Evolutionary conservation across 2,113 vertebrate species (phyloP).

Genomic region (Mellivora capensis): DNA sequence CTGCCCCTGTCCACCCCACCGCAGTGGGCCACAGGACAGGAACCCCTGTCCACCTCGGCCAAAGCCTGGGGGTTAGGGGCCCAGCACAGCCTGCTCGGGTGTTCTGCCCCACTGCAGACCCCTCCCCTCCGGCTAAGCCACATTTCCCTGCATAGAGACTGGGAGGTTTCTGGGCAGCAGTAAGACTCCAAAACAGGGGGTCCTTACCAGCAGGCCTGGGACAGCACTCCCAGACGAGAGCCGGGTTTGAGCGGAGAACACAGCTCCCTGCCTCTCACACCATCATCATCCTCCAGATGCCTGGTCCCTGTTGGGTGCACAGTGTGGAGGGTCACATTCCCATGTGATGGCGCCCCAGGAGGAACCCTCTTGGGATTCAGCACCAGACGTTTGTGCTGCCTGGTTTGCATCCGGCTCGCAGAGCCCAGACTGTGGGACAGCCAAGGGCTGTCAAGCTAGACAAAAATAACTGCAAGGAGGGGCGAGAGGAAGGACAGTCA

Average conservation of each 20-base stretch:
- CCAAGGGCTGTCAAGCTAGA: slow-evolving; percentile 49
- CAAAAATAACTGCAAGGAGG: slow-evolving; percentile 59
- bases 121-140: not conserved
- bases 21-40: not conserved
- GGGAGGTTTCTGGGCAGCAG: not conserved
- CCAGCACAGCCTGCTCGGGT: not conserved
- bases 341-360: not conserved
- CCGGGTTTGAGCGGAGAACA: not conserved
- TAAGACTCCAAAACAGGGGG: not conserved
- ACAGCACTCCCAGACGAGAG: not conserved
- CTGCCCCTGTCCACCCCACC: not conserved
- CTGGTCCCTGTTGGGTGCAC: not conserved
- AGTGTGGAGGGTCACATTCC: not conserved
- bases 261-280: not conserved
- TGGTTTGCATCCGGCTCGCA: slow-evolving; percentile 45
- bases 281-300: not conserved
- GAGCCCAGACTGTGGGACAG: slow-evolving; percentile 52
- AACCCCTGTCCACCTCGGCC: not conserved
- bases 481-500: not conserved
- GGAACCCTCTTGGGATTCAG: slow-evolving; percentile 51
- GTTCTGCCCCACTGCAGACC: not conserved
- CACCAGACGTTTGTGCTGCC: slow-evolving; percentile 45
- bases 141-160: not conserved
- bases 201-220: not conserved
- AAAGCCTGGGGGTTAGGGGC: not conserved